Evolutionary conservation across 2,113 vertebrate genomes (phyloP), one percentile per base, ranked within the genome.

Genomic region (Vulpes vulpes): DNA sequence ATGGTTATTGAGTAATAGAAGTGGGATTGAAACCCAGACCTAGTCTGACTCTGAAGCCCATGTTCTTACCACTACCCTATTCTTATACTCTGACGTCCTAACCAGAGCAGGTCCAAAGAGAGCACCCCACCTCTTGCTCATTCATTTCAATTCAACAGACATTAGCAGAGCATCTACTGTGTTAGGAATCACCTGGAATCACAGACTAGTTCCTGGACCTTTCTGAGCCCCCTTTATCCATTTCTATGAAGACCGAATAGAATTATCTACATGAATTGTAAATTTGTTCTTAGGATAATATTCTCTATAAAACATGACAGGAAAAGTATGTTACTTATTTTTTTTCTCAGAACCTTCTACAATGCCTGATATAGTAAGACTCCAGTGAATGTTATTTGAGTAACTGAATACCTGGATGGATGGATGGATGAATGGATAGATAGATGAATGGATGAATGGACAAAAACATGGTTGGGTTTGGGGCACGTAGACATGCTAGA

Each of bases 341-440:
- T 95, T 96, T 95, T 35, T 55, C 35, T 53, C 65, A 91, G 67
- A 96, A 84, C 3, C 17, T 96, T 76, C 83, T 91, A 96, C 20
- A 91, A 53, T 73, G 62, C 25, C 20, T 92, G 30, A n/a, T 43
- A 94, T 8, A 71, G 86, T 51, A 94, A 76, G 60, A 96, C 35
- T 65, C 65, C n/a, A 95, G 23, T 59, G 60, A 89, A 76, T 89
- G 11, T 62, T 74, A 92, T 71, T 92, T 85, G 67, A 91, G 93
- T 88, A 30, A 60, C 19, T 80, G 10, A 35, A 19, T 79, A 64
- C 15, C 1, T 73, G 60, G n/a, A 62, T 32, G 51, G 59, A 62
- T 32, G 51, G 59, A 73, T 25, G 16, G 19, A 51, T 49, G 20
- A 35, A 79, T 74, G 51, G 35, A 79, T 17, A 12, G 43, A 90